A percentile compares a stretch with the other conserved stretches of the same genome.
Evolutionary conservation across 1,140 invertebrate species (phyloP).

Genomic region (Philotrypesis tridentata): DNA sequence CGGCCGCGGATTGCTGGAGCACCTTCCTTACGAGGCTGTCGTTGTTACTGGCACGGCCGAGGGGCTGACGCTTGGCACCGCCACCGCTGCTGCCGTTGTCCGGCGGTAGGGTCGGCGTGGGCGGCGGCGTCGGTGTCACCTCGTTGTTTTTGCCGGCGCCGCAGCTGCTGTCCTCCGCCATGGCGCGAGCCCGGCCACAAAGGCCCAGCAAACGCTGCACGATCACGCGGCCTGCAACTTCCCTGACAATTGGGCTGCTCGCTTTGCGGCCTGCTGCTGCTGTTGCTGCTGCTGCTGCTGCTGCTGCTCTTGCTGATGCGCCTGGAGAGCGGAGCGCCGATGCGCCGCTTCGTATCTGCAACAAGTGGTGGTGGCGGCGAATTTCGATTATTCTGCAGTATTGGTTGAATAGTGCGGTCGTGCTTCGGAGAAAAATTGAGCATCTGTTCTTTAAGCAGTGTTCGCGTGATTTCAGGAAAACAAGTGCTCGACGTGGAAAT

Average conservation of each 20-base stretch:
- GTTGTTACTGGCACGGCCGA: background rate
- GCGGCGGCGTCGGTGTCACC: background rate
- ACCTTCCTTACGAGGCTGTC: constrained; percentile 14
- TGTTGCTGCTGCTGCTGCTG: background rate
- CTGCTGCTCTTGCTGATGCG: background rate
- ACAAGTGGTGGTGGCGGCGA: background rate
- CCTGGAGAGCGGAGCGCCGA: background rate
- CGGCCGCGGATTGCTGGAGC: constrained; percentile 1
- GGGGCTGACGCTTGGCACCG: background rate
- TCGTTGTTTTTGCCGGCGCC: background rate
- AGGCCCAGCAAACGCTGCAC: constrained; percentile 56
- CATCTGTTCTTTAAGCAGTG: too few species aligned
- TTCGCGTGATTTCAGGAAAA: too few species aligned
- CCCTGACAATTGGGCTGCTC: background rate
- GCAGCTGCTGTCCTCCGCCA: constrained; percentile 50
- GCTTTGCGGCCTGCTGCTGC: background rate
- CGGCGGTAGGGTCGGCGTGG: background rate
- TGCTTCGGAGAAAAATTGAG: too few species aligned
- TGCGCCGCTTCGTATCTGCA: background rate
- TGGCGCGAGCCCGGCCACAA: constrained; percentile 52
- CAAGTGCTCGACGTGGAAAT: too few species aligned
- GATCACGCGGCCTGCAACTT: constrained; percentile 57
- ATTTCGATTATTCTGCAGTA: too few species aligned
- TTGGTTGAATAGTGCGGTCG: too few species aligned
- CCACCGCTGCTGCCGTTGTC: background rate